A percentile compares a stretch with the other conserved stretches of the same genome.
Evolutionary conservation across 2,797 vertebrate genomes (phyloP).

Genomic region (Anas bernieri): DNA sequence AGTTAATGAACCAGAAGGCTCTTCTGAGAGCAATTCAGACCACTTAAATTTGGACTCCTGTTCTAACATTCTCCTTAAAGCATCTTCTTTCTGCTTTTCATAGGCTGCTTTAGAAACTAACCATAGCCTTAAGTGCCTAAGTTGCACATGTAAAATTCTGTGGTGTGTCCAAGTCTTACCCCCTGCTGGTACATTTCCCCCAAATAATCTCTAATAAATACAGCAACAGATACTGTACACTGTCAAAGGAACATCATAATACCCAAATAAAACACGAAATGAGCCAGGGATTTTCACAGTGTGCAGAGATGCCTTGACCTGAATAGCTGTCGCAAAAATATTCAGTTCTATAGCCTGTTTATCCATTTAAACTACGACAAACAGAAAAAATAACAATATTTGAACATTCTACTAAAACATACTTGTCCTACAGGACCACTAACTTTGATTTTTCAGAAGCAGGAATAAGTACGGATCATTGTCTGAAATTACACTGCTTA

Average conservation of each 20-base stretch:
- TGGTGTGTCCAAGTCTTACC: neutral
- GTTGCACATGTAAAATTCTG: neutral
- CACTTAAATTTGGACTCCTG: neutral
- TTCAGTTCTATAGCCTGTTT: constrained; percentile 37
- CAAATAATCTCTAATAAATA: constrained; percentile 12
- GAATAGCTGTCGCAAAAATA: constrained; percentile 36
- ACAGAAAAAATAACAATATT: neutral
- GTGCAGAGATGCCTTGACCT: neutral
- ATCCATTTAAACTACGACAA: constrained; percentile 8
- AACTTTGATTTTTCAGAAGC: constrained; percentile 16
- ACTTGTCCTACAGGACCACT: neutral
- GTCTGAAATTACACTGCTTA: neutral
- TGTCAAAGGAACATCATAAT: neutral
- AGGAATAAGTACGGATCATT: constrained; percentile 5
- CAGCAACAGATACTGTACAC: neutral
- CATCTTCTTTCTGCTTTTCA: neutral
- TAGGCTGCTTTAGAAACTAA: neutral
- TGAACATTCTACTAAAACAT: constrained; percentile 16
- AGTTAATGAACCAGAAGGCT: constrained; percentile 12
- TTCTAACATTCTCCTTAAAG: neutral
- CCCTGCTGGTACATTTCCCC: neutral
- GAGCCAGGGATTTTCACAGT: neutral
- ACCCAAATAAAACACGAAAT: neutral
- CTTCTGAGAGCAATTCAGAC: neutral
- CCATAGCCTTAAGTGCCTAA: neutral